A percentile compares a stretch with the other conserved stretches of the same genome.
Conservation (phyloP, 1,140 invertebrate genomes). For the Agrilus planipennis region DNA sequence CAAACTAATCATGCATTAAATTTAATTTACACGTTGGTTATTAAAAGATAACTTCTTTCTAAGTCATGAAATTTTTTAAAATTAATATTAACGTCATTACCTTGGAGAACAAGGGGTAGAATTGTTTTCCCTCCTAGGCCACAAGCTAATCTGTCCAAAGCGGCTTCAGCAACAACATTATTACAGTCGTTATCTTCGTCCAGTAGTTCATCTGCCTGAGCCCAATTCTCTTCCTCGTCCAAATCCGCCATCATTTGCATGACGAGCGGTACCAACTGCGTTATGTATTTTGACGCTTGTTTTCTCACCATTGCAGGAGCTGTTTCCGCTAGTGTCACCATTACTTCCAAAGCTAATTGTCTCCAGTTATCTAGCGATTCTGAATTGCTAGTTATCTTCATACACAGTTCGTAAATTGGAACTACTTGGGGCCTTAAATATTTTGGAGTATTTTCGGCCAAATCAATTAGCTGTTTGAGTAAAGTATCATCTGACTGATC, state of each 20-base stretch:
- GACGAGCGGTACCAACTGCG: conserved; percentile 65
- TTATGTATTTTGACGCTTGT: conserved; percentile 68
- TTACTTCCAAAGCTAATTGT: conserved; percentile 84
- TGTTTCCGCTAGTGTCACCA: conserved; percentile 90
- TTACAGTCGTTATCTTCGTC: conserved; percentile 85
- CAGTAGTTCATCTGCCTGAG: conserved; percentile 60
- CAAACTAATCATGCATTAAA: too few relatives aligned
- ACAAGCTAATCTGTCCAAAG: conserved; percentile 91
- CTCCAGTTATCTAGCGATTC: conserved; percentile 76
- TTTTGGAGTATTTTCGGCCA: conserved; percentile 88
- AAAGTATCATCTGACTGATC: conserved; percentile 81
- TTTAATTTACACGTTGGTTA: too few relatives aligned
- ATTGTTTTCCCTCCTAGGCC: conserved; percentile 85
- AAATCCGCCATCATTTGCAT: conserved; percentile 95
- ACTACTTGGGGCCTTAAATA: conserved; percentile 78
- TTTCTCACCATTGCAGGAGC: conserved; percentile 94
- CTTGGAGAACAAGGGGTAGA: conserved; percentile 75
- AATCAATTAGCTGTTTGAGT: conserved; percentile 83
- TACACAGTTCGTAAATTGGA: conserved; percentile 80
- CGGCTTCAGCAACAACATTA: conserved; percentile 89
- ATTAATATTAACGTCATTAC: too few relatives aligned
- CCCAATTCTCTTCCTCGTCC: conserved; percentile 86
- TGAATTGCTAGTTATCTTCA: conserved; percentile 68
- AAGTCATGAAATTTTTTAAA: too few relatives aligned
- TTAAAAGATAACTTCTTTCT: too few relatives aligned